Evolutionary conservation across 2,797 vertebrate genomes (phyloP), one percentile per base, ranked within the genome.

Genomic region (Peromyscus aztecus): DNA sequence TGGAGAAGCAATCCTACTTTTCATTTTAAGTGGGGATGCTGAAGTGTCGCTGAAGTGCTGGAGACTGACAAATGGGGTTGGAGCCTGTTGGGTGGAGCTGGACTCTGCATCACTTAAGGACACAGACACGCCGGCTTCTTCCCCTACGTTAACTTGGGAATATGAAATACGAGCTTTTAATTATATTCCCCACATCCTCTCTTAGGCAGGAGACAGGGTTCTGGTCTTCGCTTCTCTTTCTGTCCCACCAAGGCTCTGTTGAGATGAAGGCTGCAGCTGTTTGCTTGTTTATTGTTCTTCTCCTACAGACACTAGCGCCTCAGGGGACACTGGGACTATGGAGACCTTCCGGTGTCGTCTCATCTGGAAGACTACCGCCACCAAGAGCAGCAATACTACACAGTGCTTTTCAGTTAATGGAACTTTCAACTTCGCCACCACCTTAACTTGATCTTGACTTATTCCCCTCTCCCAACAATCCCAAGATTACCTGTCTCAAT

Each of bases 21-120:
- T 96, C 94, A 93, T 92, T 85, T 97, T 85, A 89, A 94, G 59
- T 92, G 88, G 90, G 77, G 82, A 95, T 91, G 43, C 75, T 67
- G 24, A 77, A 86, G 77, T 91, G 76, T 94, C 96, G 57, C 19
- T 88, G 81, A 92, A 49, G 83, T 17, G 0, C 88, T 80, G 63
- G 90, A 67, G 73, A 91, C 87, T 34, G 81, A 93, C 67, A 61
- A 94, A 84, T 57, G 82, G 93, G 37, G 93, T 31, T 1, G 0
- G 31, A 94, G 90, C 69, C 80, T 57, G 52, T 90, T 82, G 85
- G 59, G 69, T n/a, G 7, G 67, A 95, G 83, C 63, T 80, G 75
- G 84, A 88, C 37, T 78, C 77, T 3, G 23, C 94, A 96, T 93
- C 94, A 90, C 80, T 85, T 92, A 90, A 94, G 93, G 92, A 97